These are phyloP conservation scores for Labia minor DNA, from an alignment of 2,888 invertebrate species.

Conservation along the genomic window DNA sequence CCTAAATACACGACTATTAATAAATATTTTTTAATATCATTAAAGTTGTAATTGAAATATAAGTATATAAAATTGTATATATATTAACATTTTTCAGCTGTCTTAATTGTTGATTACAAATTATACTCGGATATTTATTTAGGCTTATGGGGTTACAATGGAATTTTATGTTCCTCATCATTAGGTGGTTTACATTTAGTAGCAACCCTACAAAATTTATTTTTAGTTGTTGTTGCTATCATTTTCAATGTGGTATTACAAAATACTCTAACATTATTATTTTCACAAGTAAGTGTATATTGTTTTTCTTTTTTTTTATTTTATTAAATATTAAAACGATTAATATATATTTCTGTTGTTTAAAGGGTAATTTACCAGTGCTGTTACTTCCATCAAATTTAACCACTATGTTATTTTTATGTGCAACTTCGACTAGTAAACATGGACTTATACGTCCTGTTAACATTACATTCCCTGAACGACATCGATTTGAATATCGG, in stretches of 20 bases:
- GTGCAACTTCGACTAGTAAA: slow-evolving; percentile 31
- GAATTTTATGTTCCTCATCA: slow-evolving; percentile 35
- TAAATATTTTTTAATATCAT: no score
- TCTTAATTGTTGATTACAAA: neutral
- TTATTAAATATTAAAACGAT: neutral
- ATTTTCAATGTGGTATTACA: slow-evolving; percentile 35
- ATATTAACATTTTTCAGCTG: no score
- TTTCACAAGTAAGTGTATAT: slow-evolving; percentile 30
- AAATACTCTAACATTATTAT: slow-evolving; percentile 31
- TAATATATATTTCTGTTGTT: neutral
- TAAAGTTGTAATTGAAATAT: no score
- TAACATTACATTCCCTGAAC: slow-evolving; percentile 34
- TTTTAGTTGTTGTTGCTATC: slow-evolving; percentile 33
- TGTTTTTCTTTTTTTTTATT: no score
- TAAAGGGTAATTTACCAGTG: slow-evolving; percentile 30
- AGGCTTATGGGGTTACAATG: slow-evolving; percentile 40
- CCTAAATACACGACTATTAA: no score
- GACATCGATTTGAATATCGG: slow-evolving; percentile 32
- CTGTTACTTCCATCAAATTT: slow-evolving; percentile 35
- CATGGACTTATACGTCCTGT: slow-evolving; percentile 30
- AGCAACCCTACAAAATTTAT: slow-evolving; percentile 34
- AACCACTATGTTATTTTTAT: slow-evolving; percentile 34
- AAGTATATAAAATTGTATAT: no score
- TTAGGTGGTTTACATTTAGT: slow-evolving; percentile 37
- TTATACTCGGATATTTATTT: slow-evolving; percentile 32